Evolutionary conservation across 1,140 invertebrate species (phyloP), one percentile per base, ranked within the genome.

Genomic region (Chymomyza costata): DNA sequence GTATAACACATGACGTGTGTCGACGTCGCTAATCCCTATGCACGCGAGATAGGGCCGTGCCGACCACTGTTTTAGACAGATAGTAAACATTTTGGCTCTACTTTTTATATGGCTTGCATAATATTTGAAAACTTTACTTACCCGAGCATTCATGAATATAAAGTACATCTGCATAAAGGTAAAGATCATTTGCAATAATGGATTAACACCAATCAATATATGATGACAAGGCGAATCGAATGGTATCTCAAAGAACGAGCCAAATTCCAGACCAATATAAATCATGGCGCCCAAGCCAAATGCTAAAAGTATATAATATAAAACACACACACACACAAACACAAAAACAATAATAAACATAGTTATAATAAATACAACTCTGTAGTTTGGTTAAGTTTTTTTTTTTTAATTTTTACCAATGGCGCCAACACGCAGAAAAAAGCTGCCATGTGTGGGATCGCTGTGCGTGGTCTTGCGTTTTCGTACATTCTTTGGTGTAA

Each of bases 91-190:
- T 25, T 25, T 3, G 3, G 40, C 2, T 28, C 41, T 15, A 32
- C 8, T 16, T 38, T n/a, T n/a, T 5, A 31, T 15, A 2, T 15
- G 45, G 17, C 32, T 39, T 34, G 38, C 18, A 15, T 10, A 35
- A n/a, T n/a, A 19, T 43, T 35, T 50, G 21, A 35, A 46, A n/a
- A n/a, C n/a, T 55, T 15, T 41, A 89, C 91, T 91, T 90, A 98
- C 96, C 89, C 97, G 90, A 41, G 96, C 97, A 87, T 99, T 98
- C 91, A 97, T 97, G 87, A 99, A 99, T 82, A 99, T 97, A 84
- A 98, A 99, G 82, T 98, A 98, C 94, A 98, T 97, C 87, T 99
- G 97, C 90, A 96, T 96, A 82, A 99, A 98, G 8, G 96, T 97
- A 88, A 98, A 99, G 21, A 97, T 91, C 90, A 98, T 95, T 81